Evolutionary conservation across 2,888 invertebrate species (phyloP).

Genomic region (Scaptomyza polygonia): DNA sequence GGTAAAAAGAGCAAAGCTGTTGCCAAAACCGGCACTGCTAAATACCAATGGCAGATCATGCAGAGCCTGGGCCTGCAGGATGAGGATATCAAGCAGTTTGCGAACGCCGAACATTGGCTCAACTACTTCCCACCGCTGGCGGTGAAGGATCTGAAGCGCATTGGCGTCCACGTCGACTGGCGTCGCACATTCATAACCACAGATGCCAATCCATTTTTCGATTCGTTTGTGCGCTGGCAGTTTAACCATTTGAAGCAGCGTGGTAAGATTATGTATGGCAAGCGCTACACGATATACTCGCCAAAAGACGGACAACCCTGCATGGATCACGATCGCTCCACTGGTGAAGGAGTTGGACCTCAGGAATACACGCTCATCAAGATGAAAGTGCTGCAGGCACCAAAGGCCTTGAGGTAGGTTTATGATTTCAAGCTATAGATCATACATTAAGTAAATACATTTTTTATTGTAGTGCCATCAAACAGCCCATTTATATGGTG

Average conservation of each 20-base stretch:
- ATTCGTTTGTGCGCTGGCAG: slow-evolving; percentile 99
- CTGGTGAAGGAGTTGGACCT: slow-evolving; percentile 98
- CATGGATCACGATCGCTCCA: slow-evolving; percentile 99
- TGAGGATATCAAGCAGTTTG: slow-evolving; percentile 96
- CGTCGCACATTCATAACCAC: slow-evolving; percentile 99
- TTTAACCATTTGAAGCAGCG: slow-evolving; percentile 93
- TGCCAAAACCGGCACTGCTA: slow-evolving; percentile 94
- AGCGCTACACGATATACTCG: slow-evolving; percentile 97
- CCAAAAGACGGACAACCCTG: slow-evolving; percentile 99
- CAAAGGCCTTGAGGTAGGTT: slow-evolving; percentile 87
- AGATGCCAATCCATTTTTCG: slow-evolving; percentile 98
- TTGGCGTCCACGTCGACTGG: slow-evolving; percentile 99
- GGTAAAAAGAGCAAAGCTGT: slow-evolving; percentile 98
- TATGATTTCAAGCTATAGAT: not conserved
- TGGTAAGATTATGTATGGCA: slow-evolving; percentile 97
- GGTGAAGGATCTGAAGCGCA: slow-evolving; percentile 92
- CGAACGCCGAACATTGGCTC: slow-evolving; percentile 96
- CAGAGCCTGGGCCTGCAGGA: slow-evolving; percentile 94
- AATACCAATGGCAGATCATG: slow-evolving; percentile 99
- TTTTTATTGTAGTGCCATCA: slow-evolving; percentile 63
- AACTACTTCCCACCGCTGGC: slow-evolving; percentile 97
- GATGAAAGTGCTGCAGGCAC: slow-evolving; percentile 89
- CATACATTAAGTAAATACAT: not conserved
- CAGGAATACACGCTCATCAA: slow-evolving; percentile 99
- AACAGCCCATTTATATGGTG: slow-evolving; percentile 87